phyloP scores from a whole-genome alignment of 2,113 vertebrate species.

The Bolborhynchus lineola region DNA sequence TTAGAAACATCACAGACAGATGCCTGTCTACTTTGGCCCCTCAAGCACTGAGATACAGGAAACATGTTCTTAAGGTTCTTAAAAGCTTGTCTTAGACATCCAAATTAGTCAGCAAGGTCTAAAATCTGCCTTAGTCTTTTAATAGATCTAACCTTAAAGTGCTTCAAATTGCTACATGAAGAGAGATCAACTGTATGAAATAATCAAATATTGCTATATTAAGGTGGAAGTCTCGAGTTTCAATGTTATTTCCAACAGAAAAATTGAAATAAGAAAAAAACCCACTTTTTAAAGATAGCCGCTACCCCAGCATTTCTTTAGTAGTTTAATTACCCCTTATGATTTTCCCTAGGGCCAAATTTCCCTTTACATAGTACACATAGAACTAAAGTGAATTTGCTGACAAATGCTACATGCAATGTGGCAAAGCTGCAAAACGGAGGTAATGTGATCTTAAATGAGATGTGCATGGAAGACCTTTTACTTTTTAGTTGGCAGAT shows the following conservation, averaged over 20 bases:
- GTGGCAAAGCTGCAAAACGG: slow-evolving; percentile 6
- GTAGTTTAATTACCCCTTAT: slow-evolving; percentile 37
- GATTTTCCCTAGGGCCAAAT: neutral
- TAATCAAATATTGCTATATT: neutral
- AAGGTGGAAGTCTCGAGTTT: neutral
- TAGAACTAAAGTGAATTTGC: slow-evolving; percentile 4
- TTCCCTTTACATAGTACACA: neutral
- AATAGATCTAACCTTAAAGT: neutral
- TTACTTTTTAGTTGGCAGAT: neutral
- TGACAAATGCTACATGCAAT: neutral
- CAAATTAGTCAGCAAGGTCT: neutral
- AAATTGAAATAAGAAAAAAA: neutral
- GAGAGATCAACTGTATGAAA: neutral
- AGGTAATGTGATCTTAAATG: neutral
- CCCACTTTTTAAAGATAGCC: slow-evolving; percentile 38
- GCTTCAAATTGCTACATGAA: neutral
- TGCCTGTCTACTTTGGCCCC: neutral
- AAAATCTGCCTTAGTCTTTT: neutral
- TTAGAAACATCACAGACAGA: neutral
- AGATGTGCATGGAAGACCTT: neutral
- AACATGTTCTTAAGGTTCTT: neutral
- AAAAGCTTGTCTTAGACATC: neutral
- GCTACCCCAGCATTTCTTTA: neutral
- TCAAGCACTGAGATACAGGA: neutral
- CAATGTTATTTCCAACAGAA: neutral